Base-by-base conservation (phyloP, 2,113 vertebrate genomes). In the Bujurquina vittata region DNA sequence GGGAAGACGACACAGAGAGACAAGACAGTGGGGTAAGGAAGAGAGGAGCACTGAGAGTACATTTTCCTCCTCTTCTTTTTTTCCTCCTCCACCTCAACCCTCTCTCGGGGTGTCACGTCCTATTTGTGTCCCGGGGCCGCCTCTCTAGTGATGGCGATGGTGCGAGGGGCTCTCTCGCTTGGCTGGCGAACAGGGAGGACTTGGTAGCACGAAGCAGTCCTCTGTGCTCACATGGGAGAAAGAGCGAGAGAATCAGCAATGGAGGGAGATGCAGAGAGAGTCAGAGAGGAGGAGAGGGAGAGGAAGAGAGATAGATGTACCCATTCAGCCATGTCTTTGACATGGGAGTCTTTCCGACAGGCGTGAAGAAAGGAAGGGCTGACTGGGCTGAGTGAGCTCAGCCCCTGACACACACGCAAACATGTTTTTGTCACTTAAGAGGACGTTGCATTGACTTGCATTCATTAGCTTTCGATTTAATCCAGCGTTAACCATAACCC, bases 311-410 rank as follows among this genome's bases (percentile, higher is more conserved):
- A 86, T 91, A 84, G 77, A 89, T 85, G 84, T 88, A 87, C 79
- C 79, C 90, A 87, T 89, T 93, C 91, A 93, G 88, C 91, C 93
- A 85, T 92, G 90, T 85, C 91, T 93, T 90, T 94, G 94, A 94
- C 90, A 91, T 91, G 92, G 89, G 77, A 95, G 89, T 90, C 87
- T 93, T 94, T 94, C 89, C 90, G 93, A 95, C 94, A 95, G 92
- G 91, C 92, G 88, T 93, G 93, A 93, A 93, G 87, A 91, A 89
- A 89, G 85, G 91, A 91, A 92, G 86, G 92, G 88, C 93, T 90
- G 93, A 94, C 87, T 91, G 90, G 87, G 90, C 89, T 92, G 89
- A 91, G 83, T 86, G 88, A 93, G 90, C 91, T 85, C 88, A 82
- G 84, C 77, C 59, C 81, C 59, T 83, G 67, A 87, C 76, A 81